Evolutionary conservation across 2,113 vertebrate genomes (phyloP).

Genomic region (Zosterops japonicus): DNA sequence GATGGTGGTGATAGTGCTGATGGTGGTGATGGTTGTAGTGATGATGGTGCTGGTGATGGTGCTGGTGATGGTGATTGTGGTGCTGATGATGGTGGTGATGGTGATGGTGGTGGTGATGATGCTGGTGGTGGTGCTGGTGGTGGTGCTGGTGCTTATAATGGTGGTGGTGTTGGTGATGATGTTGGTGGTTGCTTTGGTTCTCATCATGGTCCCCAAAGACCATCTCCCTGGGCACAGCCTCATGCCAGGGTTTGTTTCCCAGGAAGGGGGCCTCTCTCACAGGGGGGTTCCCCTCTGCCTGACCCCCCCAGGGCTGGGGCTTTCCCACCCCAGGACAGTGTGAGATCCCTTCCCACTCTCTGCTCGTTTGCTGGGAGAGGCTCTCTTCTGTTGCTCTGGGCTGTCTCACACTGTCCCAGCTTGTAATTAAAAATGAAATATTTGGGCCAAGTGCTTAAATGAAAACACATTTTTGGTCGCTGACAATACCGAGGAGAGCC

Average conservation of each 20-base stretch:
- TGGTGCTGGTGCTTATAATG: rapidly evolving
- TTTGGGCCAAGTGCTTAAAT: not conserved
- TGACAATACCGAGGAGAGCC: not conserved
- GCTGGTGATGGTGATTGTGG: rapidly evolving
- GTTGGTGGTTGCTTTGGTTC: not conserved
- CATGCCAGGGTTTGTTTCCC: rapidly evolving
- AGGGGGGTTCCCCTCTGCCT: not conserved
- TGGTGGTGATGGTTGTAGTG: rapidly evolving
- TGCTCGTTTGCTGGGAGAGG: not conserved
- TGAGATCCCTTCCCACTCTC: not conserved
- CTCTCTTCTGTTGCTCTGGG: rapidly evolving
- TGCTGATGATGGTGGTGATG: rapidly evolving
- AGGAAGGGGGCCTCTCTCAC: rapidly evolving
- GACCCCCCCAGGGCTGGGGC: rapidly evolving
- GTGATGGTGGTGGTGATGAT: rapidly evolving
- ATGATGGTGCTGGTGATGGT: rapidly evolving
- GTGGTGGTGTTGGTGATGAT: rapidly evolving
- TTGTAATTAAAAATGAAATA: slow-evolving; percentile 1
- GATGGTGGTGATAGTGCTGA: rapidly evolving
- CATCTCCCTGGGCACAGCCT: not conserved
- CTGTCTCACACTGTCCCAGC: rapidly evolving
- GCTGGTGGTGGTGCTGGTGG: rapidly evolving
- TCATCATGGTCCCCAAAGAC: rapidly evolving
- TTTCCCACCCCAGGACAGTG: rapidly evolving
- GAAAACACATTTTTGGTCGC: not conserved